phyloP scores from a whole-genome alignment of 2,113 vertebrate species.

The Rhipidura dahli region DNA sequence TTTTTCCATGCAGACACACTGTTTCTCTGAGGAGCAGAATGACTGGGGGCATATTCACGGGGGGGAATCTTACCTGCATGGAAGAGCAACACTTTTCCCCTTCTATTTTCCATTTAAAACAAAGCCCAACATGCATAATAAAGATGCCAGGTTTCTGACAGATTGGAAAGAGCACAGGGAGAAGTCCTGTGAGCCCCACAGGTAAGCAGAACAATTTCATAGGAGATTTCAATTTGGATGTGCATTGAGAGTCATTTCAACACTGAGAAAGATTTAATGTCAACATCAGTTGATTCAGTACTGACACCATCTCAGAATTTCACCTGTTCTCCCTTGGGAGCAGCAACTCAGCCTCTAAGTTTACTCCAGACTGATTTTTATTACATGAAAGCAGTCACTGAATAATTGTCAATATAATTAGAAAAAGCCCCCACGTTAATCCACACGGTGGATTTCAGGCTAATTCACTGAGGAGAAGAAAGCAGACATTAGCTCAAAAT shows the following conservation, averaged over 20 bases:
- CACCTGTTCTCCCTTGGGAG: neutral
- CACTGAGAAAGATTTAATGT: neutral
- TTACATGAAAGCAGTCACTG: neutral
- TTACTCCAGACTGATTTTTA: slow-evolving; percentile 4
- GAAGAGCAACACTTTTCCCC: neutral
- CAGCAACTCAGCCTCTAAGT: neutral
- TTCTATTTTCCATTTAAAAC: neutral
- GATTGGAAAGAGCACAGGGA: neutral
- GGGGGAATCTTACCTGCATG: neutral
- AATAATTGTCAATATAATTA: neutral
- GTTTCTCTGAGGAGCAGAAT: neutral
- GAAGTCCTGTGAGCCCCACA: neutral
- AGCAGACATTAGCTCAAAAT: slow-evolving; percentile 1
- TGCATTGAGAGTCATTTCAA: neutral
- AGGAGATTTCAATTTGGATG: slow-evolving; percentile 6
- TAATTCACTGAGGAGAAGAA: neutral
- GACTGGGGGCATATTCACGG: neutral
- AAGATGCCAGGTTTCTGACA: neutral
- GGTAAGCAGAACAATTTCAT: neutral
- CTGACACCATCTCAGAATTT: slow-evolving; percentile 14
- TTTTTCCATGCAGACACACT: neutral
- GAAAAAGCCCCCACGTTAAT: neutral
- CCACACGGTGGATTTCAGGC: neutral
- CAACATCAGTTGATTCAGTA: neutral
- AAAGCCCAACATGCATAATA: neutral